phyloP scores from a whole-genome alignment of 2,797 vertebrate species.

The Anguilla pacifica region DNA sequence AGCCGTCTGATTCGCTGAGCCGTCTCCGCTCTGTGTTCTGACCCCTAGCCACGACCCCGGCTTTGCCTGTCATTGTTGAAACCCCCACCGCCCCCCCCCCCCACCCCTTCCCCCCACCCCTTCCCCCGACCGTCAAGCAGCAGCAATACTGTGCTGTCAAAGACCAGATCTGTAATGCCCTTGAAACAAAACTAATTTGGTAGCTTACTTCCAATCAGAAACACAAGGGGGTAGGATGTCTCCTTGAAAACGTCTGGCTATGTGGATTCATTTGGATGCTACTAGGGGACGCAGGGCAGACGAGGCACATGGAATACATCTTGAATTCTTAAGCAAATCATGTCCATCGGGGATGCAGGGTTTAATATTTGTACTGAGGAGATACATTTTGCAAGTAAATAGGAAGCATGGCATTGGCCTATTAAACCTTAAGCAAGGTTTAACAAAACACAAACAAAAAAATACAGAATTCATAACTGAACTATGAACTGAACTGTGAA shows the following conservation, averaged over 20 bases:
- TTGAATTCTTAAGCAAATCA: neutral
- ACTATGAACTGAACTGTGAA: neutral
- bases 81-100: neutral
- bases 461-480: neutral
- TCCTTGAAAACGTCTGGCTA: slow-evolving; percentile 18
- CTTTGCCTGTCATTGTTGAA: slow-evolving; percentile 22
- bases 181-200: slow-evolving; percentile 50
- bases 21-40: neutral
- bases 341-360: neutral
- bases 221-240: slow-evolving; percentile 24
- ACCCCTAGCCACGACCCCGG: neutral
- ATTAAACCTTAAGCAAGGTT: neutral
- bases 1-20: neutral
- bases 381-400: neutral
- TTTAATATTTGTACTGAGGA: neutral
- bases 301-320: neutral
- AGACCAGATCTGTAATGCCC: slow-evolving; percentile 45
- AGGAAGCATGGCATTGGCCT: neutral
- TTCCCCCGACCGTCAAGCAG: neutral
- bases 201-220: slow-evolving; percentile 49
- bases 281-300: neutral
- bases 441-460: neutral
- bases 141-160: neutral
- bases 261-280: slow-evolving; percentile 13
- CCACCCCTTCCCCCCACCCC: too few species aligned